Evolutionary conservation across 2,888 invertebrate species (phyloP).

Genomic region (Tridacna gigas): DNA sequence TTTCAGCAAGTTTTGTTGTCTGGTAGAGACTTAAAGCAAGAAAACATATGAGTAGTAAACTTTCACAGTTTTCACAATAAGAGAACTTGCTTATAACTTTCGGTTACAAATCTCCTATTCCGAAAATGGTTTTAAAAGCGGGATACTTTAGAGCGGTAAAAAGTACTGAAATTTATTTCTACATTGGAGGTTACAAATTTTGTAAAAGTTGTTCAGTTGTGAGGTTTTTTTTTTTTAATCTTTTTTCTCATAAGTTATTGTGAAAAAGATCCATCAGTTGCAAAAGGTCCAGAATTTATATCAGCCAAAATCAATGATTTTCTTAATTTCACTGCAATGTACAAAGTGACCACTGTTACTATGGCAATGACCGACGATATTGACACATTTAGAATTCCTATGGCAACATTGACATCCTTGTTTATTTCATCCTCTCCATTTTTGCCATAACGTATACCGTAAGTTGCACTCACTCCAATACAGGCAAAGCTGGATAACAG

Average conservation of each 20-base stretch:
- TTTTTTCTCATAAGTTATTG: neutral
- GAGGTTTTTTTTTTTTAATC: no score
- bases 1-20: no score
- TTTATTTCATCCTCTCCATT: slow-evolving; percentile 5
- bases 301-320: slow-evolving; percentile 2
- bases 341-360: neutral
- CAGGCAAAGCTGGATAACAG: slow-evolving; percentile 1
- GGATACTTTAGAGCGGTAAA: no score
- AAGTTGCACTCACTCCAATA: neutral
- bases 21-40: no score
- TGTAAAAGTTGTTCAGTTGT: no score
- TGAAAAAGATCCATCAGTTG: neutral
- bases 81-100: no score
- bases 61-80: no score
- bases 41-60: no score
- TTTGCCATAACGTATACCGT: slow-evolving; percentile 7
- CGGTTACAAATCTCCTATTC: no score
- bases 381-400: neutral
- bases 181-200: no score
- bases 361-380: neutral
- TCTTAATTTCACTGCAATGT: neutral
- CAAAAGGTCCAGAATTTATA: slow-evolving; percentile 2
- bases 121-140: no score
- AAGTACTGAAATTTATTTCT: no score
- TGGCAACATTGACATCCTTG: neutral